phyloP scores from a whole-genome alignment of 2,113 vertebrate genomes.

The Promerops cafer region DNA sequence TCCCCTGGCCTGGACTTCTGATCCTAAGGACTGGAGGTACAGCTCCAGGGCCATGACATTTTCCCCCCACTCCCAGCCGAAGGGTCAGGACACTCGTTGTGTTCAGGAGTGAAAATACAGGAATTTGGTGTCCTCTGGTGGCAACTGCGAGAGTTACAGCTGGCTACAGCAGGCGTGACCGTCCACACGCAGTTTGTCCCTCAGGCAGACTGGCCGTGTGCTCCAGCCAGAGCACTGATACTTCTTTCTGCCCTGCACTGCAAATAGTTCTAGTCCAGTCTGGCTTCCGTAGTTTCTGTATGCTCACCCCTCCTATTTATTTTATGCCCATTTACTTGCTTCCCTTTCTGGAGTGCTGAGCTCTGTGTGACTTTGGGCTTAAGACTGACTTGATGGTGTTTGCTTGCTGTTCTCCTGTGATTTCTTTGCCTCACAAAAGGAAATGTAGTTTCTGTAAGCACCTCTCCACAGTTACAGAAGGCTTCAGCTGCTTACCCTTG shows the following conservation, averaged over 20 bases:
- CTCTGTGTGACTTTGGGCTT: background rate
- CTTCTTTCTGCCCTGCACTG: background rate
- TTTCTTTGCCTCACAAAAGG: background rate
- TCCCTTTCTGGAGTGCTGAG: background rate
- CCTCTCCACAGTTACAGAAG: background rate
- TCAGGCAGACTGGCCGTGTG: background rate
- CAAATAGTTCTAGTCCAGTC: background rate
- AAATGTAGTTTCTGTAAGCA: background rate
- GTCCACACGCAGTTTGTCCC: background rate
- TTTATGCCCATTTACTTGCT: background rate
- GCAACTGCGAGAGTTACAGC: background rate
- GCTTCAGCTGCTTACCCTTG: background rate
- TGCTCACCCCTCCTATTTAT: background rate
- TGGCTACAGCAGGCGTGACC: background rate
- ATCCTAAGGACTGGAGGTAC: background rate
- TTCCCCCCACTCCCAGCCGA: rapidly evolving
- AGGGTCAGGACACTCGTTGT: background rate
- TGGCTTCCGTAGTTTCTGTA: background rate
- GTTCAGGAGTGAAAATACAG: background rate
- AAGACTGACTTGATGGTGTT: background rate
- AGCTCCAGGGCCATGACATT: background rate
- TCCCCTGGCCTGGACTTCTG: background rate
- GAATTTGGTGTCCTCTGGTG: slow-evolving; percentile 49
- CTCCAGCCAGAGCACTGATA: background rate
- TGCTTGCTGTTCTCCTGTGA: background rate